phyloP scores from a whole-genome alignment of 92 coral and sea anemone genomes.

The Anthopleura xanthogrammica region DNA sequence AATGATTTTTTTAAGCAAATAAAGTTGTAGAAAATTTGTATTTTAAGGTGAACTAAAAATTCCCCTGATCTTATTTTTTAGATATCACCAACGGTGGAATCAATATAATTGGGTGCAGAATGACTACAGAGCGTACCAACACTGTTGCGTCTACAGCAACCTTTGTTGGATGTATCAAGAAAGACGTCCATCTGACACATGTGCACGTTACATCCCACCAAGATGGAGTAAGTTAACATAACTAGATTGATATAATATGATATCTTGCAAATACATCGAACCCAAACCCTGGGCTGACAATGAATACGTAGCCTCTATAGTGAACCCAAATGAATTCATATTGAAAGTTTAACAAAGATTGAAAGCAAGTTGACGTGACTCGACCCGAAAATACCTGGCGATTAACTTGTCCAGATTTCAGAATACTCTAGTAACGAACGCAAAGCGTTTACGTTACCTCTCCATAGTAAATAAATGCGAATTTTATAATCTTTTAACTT shows the following conservation, averaged over 20 bases:
- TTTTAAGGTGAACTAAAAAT: neutral
- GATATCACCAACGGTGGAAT: neutral
- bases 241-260: too few species aligned
- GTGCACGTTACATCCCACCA: conserved; percentile 19
- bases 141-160: conserved; percentile 17
- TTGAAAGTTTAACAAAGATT: too few species aligned
- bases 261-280: too few species aligned
- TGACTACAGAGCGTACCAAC: conserved; percentile 10
- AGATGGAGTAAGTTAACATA: conserved; percentile 23
- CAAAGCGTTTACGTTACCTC: neutral
- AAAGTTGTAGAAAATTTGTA: too few species aligned
- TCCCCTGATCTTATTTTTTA: neutral
- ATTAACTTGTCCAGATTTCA: too few species aligned
- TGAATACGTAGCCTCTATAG: too few species aligned
- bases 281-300: too few species aligned
- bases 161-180: conserved; percentile 14
- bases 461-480: neutral
- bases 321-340: too few species aligned
- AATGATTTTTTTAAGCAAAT: too few species aligned
- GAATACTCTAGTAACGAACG: too few species aligned
- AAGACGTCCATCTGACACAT: conserved; percentile 16
- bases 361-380: too few species aligned
- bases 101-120: neutral
- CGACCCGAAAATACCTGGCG: too few species aligned
- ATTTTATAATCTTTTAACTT: neutral